Conservation (phyloP, 2,113 vertebrate genomes). For the Thymallus thymallus region DNA sequence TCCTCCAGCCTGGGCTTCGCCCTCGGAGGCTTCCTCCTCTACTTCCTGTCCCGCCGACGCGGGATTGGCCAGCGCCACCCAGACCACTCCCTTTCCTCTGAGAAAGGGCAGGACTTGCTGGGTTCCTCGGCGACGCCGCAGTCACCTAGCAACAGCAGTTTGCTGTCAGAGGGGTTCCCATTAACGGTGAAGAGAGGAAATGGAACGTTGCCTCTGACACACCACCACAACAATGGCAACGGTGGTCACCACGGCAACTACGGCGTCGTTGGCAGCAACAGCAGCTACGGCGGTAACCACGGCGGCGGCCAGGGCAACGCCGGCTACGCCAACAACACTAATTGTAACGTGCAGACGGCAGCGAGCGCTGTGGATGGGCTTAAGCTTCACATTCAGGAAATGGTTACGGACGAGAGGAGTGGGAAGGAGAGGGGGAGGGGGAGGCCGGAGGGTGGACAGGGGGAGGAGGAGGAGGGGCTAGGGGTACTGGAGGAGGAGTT, state of each 20-base stretch:
- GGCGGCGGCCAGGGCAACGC: neutral
- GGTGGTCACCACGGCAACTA: slow-evolving; percentile 53
- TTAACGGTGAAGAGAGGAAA: slow-evolving; percentile 74
- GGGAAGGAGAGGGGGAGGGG: slow-evolving; percentile 27
- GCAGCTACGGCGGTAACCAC: slow-evolving; percentile 53
- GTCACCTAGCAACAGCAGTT: slow-evolving; percentile 77
- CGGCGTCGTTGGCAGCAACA: slow-evolving; percentile 4
- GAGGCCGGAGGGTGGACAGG: slow-evolving; percentile 1
- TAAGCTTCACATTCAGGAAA: slow-evolving; percentile 58
- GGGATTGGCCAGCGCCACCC: slow-evolving; percentile 23
- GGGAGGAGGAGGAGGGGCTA: slow-evolving; percentile 32
- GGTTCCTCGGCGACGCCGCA: slow-evolving; percentile 80
- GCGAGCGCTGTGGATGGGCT: slow-evolving; percentile 34
- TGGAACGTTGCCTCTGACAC: slow-evolving; percentile 67
- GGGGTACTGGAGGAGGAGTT: slow-evolving; percentile 65
- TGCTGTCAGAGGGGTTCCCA: slow-evolving; percentile 73
- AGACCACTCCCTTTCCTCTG: slow-evolving; percentile 62
- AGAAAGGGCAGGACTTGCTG: slow-evolving; percentile 70
- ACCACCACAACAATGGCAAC: slow-evolving; percentile 46
- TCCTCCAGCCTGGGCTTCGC: slow-evolving; percentile 21
- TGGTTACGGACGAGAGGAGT: slow-evolving; percentile 42
- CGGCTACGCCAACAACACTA: too few species aligned
- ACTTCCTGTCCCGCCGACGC: slow-evolving; percentile 22
- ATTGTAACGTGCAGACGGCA: too few species aligned
- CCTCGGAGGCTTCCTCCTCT: slow-evolving; percentile 33